Evolutionary conservation across 2,113 vertebrate genomes (phyloP), one percentile per base, ranked within the genome.

Genomic region (Hippocampus abdominalis): DNA sequence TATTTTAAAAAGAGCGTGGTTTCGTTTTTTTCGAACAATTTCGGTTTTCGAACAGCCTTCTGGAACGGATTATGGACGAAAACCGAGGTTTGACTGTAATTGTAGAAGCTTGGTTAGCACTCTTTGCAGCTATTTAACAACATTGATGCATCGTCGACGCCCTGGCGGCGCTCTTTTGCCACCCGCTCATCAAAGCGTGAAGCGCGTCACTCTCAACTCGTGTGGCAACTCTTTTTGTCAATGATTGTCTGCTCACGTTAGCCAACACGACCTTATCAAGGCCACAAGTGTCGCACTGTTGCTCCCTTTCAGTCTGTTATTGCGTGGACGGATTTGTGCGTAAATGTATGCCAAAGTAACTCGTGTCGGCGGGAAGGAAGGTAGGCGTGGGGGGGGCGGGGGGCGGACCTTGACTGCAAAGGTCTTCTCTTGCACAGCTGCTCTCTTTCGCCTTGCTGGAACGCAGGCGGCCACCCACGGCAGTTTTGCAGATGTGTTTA

Each of bases 171-270:
- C 29, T 32, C 29, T 42, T 13, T 64, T 40, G 21, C 21, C 61
- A 36, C 56, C n/a, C 32, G 27, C 36, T 25, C 23, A 54, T 73
- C 62, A n/a, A 2, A 48, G 12, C 54, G 27, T 49, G 0, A 66
- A 60, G 65, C 23, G 0, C 23, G 61, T 25, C 32, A 46, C 56
- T 42, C 4, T 60, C 39, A 66, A 56, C 68, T 21, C 12, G 2
- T n/a, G 62, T 4, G 40, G 23, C 63, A 32, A 59, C 81, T 10
- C 8, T 8, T 11, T 36, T 63, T 20, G 74, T 81, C 81, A 76
- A 67, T 84, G 77, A 90, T 81, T 85, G 87, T 84, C 87, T 80
- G 69, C 74, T 69, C 69, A 51, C 66, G 76, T 79, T 75, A 83
- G 69, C 75, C 56, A 71, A 49, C 79, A 51, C 86, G 75, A 81